Base-by-base conservation (phyloP, 2,113 vertebrate genomes). In the Serranochromis macrocephalus region DNA sequence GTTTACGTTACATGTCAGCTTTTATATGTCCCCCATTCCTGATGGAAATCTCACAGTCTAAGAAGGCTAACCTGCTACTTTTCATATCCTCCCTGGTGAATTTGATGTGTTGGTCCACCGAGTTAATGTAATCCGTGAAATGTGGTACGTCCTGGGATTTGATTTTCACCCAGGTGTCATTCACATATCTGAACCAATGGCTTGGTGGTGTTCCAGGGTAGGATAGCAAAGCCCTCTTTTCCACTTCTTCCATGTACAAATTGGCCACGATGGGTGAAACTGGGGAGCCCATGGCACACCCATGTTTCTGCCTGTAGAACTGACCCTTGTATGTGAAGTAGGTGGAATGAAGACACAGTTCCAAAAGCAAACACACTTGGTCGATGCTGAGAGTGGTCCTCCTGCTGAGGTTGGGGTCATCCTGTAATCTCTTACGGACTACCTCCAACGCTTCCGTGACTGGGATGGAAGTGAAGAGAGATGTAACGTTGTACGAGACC, bases 71-170 rank as follows among this genome's bases (percentile, higher is more conserved):
- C 7, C 31, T 33, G 31, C 31, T 3, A 33, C 31, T 33, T 33
- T 33, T 33, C 7, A 33, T 33, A 33, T 33, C 7, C 33, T 33
- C 33, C 33, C 33, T 33, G 33, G 33, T 7, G 31, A 33, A 42
- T 42, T 42, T 42, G 40, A 13, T 42, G 40, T 42, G 40, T 13
- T 1, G 5, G 12, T 42, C 40, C 40, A 12, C 40, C 0, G 6
- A 45, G 13, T 45, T 14, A 45, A 47, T 47, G 45, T 16, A 0
- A 16, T 47, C 14, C 0, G 0, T 47, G 7, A 47, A 16, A 0
- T 47, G 45, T 47, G 0, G 14, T 7, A 17, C 2, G 0, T 47
- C 16, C 7, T 49, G 0, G 0, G 16, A 49, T 49, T 49, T 49
- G 0, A 49, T 49, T 49, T 9, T 19, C 2, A 49, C 47, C 17